phyloP scores from a whole-genome alignment of 2,113 vertebrate genomes.

The Melierax canorus region DNA sequence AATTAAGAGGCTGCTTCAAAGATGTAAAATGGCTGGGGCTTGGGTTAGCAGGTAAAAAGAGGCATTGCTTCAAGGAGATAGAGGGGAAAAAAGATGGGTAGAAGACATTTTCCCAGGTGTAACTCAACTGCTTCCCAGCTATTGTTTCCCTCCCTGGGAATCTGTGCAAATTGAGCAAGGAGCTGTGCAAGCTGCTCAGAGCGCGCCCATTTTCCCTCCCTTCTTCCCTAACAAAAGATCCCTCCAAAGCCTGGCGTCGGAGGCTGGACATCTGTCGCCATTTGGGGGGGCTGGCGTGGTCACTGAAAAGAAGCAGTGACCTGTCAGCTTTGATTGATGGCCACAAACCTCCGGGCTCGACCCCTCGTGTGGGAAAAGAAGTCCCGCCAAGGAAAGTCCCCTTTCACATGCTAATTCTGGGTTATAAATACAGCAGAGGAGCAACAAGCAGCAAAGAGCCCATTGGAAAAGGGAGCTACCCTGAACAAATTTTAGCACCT shows the following conservation, averaged over 20 bases:
- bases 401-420: constrained; percentile 87
- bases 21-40: neutral
- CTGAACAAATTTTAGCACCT: neutral
- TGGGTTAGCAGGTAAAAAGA: constrained; percentile 50
- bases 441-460: neutral
- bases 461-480: neutral
- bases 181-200: constrained; percentile 48
- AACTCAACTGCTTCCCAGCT: constrained; percentile 61
- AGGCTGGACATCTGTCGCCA: constrained; percentile 88
- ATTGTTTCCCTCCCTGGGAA: constrained; percentile 76
- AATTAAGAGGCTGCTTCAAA: neutral
- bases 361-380: constrained; percentile 86
- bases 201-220: constrained; percentile 37
- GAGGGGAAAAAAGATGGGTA: neutral
- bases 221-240: constrained; percentile 59
- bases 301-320: constrained; percentile 86
- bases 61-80: neutral
- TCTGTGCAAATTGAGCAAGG: constrained; percentile 13
- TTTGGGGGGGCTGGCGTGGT: constrained; percentile 66
- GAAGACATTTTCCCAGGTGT: constrained; percentile 70
- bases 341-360: constrained; percentile 73
- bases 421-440: constrained; percentile 79
- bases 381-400: constrained; percentile 73
- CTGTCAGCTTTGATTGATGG: constrained; percentile 89
- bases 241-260: constrained; percentile 64